Evolutionary conservation across 2,797 vertebrate genomes (phyloP).

Genomic region (Pipistrellus nathusii): DNA sequence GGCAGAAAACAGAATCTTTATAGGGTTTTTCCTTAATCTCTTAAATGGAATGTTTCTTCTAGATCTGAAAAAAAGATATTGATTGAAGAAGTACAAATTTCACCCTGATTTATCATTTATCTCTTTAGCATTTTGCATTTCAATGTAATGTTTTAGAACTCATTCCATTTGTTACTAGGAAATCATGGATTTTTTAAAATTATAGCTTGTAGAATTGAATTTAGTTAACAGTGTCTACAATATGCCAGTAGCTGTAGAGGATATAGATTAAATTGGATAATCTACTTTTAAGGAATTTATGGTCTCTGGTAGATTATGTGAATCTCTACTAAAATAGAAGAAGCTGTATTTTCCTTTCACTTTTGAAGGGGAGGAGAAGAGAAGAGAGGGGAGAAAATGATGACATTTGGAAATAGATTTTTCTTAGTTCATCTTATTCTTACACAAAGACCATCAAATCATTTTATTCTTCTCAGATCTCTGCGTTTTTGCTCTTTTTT

Average conservation of each 20-base stretch:
- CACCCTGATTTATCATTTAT: conserved; percentile 1
- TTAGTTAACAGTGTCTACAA: background rate
- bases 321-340: conserved; percentile 11
- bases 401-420: conserved; percentile 34
- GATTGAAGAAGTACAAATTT: conserved; percentile 27
- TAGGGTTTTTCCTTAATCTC: conserved; percentile 42
- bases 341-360: background rate
- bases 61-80: background rate
- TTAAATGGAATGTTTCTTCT: background rate
- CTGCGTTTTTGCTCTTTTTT: background rate
- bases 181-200: background rate
- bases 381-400: background rate
- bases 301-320: background rate
- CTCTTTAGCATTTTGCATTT: conserved; percentile 30
- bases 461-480: background rate
- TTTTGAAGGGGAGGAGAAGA: background rate
- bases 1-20: conserved; percentile 42
- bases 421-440: conserved; percentile 22
- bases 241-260: background rate
- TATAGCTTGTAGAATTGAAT: background rate
- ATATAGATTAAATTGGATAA: background rate
- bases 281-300: background rate
- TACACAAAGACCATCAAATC: background rate
- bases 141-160: conserved; percentile 50
- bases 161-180: conserved; percentile 35